Evolutionary conservation across 2,797 vertebrate genomes (phyloP), one percentile per base, ranked within the genome.

Genomic region (Sus cebifrons): DNA sequence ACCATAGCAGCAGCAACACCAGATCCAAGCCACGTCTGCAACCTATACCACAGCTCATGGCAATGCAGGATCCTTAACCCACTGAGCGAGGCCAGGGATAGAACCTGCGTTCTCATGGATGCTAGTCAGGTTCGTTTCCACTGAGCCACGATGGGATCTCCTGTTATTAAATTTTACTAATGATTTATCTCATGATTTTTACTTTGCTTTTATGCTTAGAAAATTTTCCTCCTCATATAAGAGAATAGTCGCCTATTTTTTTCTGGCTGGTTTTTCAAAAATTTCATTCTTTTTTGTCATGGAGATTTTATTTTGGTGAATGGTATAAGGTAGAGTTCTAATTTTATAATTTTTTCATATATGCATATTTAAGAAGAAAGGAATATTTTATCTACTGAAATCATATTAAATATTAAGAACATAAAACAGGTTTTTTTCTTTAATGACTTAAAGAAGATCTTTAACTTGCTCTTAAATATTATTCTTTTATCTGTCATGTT

Each of bases 331-430:
- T 32, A 32, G 32, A 32, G 32, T 32, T 32, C 32, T 32, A 32
- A 32, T 32, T 32, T 88, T 77, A 67, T 65, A 74, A 85, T 74
- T 94, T 88, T 96, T 96, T 71, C 17, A 78, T 36, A 29, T 83
- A 40, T 65, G 6, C 20, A 49, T 67, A 65, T 64, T 91, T 92
- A 91, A 96, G 32, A 71, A 94, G 60, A 79, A 86, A 86, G 11
- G 20, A 65, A 67, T 70, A 78, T 73, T 90, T 92, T 74, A 49
- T 86, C 5, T 54, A n/a, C 49, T 90, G 9, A 81, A 94, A 58
- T 93, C 58, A 74, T 73, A 85, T n/a, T 88, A 86, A 85, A 82
- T 62, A 64, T 32, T 67, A 67, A 62, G 4, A 74, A 79, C 9
- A 87, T 27, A 81, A 86, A 86, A 54, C 20, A 68, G 27, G 27